These are phyloP conservation scores for Callipepla californica DNA, from an alignment of 2,113 vertebrate genomes.

Conservation along the genomic window DNA sequence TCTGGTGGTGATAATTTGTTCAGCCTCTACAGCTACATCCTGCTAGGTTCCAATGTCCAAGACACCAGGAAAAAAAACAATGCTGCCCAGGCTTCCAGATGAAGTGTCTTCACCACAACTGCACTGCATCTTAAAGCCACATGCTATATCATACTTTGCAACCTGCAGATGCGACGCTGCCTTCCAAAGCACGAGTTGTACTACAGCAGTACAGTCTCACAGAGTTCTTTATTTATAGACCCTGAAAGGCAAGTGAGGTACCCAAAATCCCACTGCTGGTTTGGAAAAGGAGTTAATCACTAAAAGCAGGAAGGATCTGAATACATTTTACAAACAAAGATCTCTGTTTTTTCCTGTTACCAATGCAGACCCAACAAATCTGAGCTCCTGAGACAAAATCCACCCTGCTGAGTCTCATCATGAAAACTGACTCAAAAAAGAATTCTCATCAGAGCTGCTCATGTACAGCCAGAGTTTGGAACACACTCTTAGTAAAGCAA, in stretches of 20 bases:
- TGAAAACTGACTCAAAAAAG: not conserved
- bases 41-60: not conserved
- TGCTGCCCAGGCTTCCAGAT: not conserved
- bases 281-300: not conserved
- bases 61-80: not conserved
- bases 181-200: not conserved
- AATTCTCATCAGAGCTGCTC: not conserved
- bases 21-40: not conserved
- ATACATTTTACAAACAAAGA: not conserved
- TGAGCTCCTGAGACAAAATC: not conserved
- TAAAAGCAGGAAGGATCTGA: not conserved
- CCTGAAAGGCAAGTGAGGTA: not conserved
- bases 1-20: not conserved
- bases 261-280: not conserved
- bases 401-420: not conserved
- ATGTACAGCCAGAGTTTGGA: not conserved
- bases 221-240: not conserved
- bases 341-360: not conserved
- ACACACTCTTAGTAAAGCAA: not conserved
- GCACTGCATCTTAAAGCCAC: not conserved
- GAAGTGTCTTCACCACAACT: not conserved
- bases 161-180: fast-evolving
- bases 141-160: not conserved
- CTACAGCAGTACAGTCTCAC: not conserved
- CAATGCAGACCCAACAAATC: not conserved